A percentile compares a stretch with the other conserved stretches of the same genome.
phyloP scores from a whole-genome alignment of 1,140 invertebrate genomes.

The Heliconius himera region DNA sequence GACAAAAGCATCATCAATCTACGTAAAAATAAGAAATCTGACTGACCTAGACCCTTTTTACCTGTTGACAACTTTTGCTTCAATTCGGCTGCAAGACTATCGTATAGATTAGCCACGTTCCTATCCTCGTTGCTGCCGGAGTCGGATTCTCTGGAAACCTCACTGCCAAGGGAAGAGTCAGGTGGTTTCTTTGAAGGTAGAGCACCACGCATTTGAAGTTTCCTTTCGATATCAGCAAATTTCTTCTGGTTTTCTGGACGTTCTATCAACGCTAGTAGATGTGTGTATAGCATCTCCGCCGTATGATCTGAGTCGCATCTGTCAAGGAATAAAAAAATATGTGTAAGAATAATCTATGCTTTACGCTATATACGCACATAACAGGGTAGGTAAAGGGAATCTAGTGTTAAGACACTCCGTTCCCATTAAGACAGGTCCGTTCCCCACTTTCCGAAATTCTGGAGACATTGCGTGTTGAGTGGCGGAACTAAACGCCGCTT shows the following conservation, averaged over 20 bases:
- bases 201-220: slow-evolving; percentile 81
- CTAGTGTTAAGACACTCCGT: too few relatives aligned
- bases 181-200: slow-evolving; percentile 76
- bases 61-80: slow-evolving; percentile 89
- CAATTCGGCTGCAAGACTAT: slow-evolving; percentile 95
- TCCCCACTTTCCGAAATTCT: too few relatives aligned
- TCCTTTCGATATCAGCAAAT: slow-evolving; percentile 89
- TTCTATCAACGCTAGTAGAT: slow-evolving; percentile 91
- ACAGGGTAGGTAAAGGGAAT: too few relatives aligned
- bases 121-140: slow-evolving; percentile 89
- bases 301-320: slow-evolving; percentile 96
- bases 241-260: slow-evolving; percentile 94
- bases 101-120: slow-evolving; percentile 86
- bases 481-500: too few relatives aligned
- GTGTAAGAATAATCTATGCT: neutral
- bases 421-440: too few relatives aligned
- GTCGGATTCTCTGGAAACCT: slow-evolving; percentile 88
- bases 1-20: slow-evolving; percentile 45
- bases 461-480: too few relatives aligned
- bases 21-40: slow-evolving; percentile 52
- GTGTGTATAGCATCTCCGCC: slow-evolving; percentile 90
- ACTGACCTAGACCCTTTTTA: slow-evolving; percentile 79
- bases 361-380: too few relatives aligned
- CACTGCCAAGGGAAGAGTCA: slow-evolving; percentile 87
- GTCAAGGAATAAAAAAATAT: slow-evolving; percentile 30